Evolutionary conservation across 2,113 vertebrate species (phyloP).

Genomic region (Melanerpes formicivorus): DNA sequence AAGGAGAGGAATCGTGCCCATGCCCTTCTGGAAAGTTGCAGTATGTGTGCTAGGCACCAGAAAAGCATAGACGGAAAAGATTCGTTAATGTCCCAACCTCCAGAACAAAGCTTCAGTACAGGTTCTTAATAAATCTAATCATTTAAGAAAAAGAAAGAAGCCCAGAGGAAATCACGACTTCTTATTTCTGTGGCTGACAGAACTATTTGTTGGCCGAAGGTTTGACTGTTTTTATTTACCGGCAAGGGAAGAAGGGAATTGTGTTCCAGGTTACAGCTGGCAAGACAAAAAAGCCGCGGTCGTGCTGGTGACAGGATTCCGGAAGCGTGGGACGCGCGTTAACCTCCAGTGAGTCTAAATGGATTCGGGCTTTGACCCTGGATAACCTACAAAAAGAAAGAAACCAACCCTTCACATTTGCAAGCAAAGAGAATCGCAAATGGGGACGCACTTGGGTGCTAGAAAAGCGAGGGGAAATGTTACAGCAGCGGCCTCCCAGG

Average conservation of each 20-base stretch:
- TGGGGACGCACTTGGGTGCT: background rate
- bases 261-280: background rate
- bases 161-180: background rate
- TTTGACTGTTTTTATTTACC: background rate
- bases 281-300: background rate
- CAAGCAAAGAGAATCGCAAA: background rate
- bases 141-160: no score
- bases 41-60: background rate
- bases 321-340: background rate
- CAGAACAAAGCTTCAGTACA: background rate
- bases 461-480: background rate
- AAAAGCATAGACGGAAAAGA: background rate
- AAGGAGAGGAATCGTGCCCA: background rate
- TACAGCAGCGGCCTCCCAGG: background rate
- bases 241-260: background rate
- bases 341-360: background rate
- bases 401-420: background rate
- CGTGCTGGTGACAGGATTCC: background rate
- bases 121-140: background rate
- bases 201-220: background rate
- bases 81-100: background rate
- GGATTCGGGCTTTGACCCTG: background rate
- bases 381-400: background rate
- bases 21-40: background rate
- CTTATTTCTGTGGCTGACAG: background rate